These are phyloP conservation scores for Lycia hirtaria DNA, from an alignment of 2,888 invertebrate genomes.

Conservation along the genomic window DNA sequence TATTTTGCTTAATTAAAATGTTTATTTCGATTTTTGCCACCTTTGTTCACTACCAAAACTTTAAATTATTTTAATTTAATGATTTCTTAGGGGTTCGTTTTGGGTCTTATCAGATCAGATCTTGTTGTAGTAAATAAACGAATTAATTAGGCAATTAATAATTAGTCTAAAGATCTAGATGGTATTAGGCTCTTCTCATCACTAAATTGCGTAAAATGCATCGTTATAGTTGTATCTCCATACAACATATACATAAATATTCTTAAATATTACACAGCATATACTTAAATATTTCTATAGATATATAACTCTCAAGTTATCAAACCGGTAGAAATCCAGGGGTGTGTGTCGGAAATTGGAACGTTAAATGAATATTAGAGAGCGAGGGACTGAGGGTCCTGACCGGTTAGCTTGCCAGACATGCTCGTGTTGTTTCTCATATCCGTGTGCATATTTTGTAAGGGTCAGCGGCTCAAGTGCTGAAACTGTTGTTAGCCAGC, in stretches of 20 bases:
- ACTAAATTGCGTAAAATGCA: too few species aligned
- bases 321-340: slow-evolving; percentile 5
- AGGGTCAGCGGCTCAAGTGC: not conserved
- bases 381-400: slow-evolving; percentile 1
- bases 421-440: slow-evolving; percentile 15
- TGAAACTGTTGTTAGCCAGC: not conserved
- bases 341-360: slow-evolving; percentile 29
- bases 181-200: too few species aligned
- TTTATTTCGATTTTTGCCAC: too few species aligned
- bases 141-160: too few species aligned
- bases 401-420: slow-evolving; percentile 7
- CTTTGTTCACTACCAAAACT: too few species aligned
- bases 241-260: not conserved
- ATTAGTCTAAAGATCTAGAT: too few species aligned
- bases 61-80: too few species aligned
- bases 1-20: too few species aligned
- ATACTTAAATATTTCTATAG: not conserved
- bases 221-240: too few species aligned
- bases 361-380: slow-evolving; percentile 27
- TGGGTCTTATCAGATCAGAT: too few species aligned
- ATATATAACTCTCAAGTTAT: slow-evolving; percentile 5
- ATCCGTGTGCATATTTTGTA: slow-evolving; percentile 19
- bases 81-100: too few species aligned
- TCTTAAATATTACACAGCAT: not conserved
- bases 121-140: too few species aligned